Conservation (phyloP, 2,797 vertebrate species). For the Halcyon smyrnensis region DNA sequence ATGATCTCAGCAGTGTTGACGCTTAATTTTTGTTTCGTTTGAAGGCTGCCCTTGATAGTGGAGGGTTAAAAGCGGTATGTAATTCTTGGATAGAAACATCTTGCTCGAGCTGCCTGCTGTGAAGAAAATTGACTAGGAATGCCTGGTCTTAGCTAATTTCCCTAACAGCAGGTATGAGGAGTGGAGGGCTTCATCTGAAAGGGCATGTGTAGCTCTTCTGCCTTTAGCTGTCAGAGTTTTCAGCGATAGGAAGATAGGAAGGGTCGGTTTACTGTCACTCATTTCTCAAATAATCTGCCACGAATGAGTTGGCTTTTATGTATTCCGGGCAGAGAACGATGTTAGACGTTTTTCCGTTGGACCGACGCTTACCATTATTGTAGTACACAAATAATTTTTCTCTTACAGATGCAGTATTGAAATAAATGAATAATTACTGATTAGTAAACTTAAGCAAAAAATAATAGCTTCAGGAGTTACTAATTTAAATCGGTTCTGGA, state of each 20-base stretch:
- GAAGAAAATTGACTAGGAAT: slow-evolving; percentile 69
- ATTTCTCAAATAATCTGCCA: not conserved
- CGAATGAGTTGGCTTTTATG: not conserved
- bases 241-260: not conserved
- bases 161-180: slow-evolving; percentile 67
- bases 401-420: not conserved
- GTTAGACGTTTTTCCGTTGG: not conserved
- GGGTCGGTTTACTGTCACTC: not conserved
- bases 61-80: slow-evolving; percentile 58
- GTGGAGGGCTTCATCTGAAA: slow-evolving; percentile 26
- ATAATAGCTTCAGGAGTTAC: not conserved
- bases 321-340: not conserved
- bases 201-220: not conserved
- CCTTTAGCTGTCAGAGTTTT: not conserved
- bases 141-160: slow-evolving; percentile 73
- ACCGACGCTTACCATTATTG: rapidly evolving
- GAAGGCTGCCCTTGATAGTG: not conserved
- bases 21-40: not conserved
- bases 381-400: not conserved
- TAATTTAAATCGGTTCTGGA: not conserved
- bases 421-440: not conserved
- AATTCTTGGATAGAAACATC: slow-evolving; percentile 67
- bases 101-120: slow-evolving; percentile 57
- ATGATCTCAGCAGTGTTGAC: not conserved
- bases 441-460: not conserved